Base-by-base conservation (phyloP, 2,888 invertebrate species). In the Melolontha melolontha region DNA sequence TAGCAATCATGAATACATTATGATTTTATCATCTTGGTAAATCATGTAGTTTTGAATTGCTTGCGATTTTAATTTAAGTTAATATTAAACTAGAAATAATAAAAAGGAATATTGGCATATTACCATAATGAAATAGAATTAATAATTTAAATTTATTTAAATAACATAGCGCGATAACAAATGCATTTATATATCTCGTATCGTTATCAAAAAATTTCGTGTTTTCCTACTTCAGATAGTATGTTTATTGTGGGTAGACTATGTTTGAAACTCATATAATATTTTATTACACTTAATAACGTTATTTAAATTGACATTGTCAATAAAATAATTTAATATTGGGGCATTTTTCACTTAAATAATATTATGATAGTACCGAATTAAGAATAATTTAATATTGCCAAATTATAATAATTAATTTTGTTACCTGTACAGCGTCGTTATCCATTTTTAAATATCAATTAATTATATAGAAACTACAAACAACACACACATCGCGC, bases 401-500 rank as follows among this genome's bases (percentile, higher is more conserved):
- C 2, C 29, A 34, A 59, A 59, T 59, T 29, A 59, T 17, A 44
- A 57, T 57, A 6, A 27, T 40, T 16, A 68, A 57, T 51, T 65
- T 76, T 76, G 79, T 74, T 81, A 84, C 84, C 84, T 84, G 83
- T 77, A 84, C 81, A 75, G 80, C 81, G 74, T 79, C 79, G 77
- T 82, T 83, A 81, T 83, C 84, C 84, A 84, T 84, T 79, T 82
- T 82, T 81, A 76, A 75, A 75, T 75, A 74, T 74, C 74, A 76
- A 77, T 78, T 79, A 79, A 80, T 80, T 80, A 80, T 79, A 79
- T 77, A 75, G 67, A 71, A 67, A 73, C 76, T 71, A 79, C 77
- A 79, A 79, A 85, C 84, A 84, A 85, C 87, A 87, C 87, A 86
- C 87, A 57, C 65, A 66, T 59, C 59, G 59, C 86, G 86, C 87